These are phyloP conservation scores for Oreochromis mossambicus DNA, from an alignment of 2,797 vertebrate genomes.

Conservation along the genomic window DNA sequence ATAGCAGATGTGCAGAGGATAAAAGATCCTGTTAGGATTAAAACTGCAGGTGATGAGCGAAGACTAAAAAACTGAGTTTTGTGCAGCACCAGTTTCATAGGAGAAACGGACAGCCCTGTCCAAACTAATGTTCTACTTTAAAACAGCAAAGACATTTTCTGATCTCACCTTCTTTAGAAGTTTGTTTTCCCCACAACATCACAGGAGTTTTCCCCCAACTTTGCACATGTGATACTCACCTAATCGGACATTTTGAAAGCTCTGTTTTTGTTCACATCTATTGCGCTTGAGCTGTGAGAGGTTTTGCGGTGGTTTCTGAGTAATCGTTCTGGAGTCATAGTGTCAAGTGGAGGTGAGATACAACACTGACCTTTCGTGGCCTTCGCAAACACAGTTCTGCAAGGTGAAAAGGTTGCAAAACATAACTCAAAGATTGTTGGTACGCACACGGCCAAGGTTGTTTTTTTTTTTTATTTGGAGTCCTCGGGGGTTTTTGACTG, in stretches of 20 bases:
- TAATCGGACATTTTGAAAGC: conserved; percentile 13
- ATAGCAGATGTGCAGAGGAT: neutral
- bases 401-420: conserved; percentile 4
- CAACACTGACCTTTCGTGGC: conserved; percentile 31
- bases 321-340: neutral
- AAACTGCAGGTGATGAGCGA: neutral
- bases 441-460: neutral
- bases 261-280: neutral
- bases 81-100: neutral
- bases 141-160: neutral
- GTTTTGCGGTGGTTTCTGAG: neutral
- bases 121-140: neutral
- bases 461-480: neutral
- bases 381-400: neutral
- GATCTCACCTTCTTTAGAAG: neutral
- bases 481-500: neutral
- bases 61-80: neutral
- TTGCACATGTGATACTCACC: conserved; percentile 16
- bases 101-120: neutral
- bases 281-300: neutral
- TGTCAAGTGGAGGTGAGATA: conserved; percentile 25
- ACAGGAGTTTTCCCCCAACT: neutral
- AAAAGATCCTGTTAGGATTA: neutral
- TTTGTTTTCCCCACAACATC: neutral
- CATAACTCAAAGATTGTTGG: neutral